Base-by-base conservation (phyloP, 2,113 vertebrate genomes). In the Turnix velox region DNA sequence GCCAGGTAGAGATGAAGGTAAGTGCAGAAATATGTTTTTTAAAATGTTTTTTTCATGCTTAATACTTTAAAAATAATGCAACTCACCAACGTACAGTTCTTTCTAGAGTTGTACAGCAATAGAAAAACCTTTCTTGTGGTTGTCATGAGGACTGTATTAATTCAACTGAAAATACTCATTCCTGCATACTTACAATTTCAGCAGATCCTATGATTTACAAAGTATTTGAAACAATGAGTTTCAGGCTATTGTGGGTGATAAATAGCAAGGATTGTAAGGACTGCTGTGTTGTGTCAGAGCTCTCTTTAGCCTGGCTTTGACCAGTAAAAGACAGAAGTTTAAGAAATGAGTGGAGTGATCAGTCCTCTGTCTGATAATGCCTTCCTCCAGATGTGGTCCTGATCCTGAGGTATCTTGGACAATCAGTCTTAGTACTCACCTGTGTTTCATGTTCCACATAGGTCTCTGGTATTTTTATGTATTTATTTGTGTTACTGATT, bases 1-100 rank as follows among this genome's bases (percentile, higher is more conserved):
- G 19, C 91, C 91, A 37, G 96, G 92, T 71, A 98, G 97, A 96
- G 99, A 98, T 30, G 98, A 99, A 96, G 98, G 99, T 99, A 95
- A 92, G 94, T 78, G 39, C 45, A 77, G 46, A 77, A 75, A 94
- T 76, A 80, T 27, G 13, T 2, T 62, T 46, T 72, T 28, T n/a
- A n/a, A 75, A 49, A 31, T 37, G n/a, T 42, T 57, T 69, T 45
- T 3, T 73, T 77, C 3, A 4, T 63, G 16, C 18, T 73, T 92
- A 30, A 49, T 59, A 27, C 30, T 46, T 17, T 73, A 75, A 58
- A 87, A 85, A 20, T 61, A 40, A 6, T 24, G 20, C 18, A 72
- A 8, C 37, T 73, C 12, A 37, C 31, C 25, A 48, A 15, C 43
- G 12, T 35, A 3, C 7, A 9, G 5, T 33, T 66, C 18, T 75